phyloP scores from a whole-genome alignment of 2,888 invertebrate species.

The Sycophila texana region DNA sequence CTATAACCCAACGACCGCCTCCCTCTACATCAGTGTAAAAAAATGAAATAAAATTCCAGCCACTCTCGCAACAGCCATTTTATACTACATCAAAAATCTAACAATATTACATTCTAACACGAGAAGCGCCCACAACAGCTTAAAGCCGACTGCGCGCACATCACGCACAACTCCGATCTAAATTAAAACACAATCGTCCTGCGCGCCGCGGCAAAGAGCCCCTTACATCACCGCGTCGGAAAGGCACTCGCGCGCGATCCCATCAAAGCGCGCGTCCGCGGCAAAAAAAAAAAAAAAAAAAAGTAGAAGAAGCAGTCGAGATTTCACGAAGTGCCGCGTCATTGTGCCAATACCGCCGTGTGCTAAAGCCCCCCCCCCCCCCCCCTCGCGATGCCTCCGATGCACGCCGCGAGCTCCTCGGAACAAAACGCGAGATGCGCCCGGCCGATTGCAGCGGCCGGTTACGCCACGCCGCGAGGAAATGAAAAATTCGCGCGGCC shows the following conservation, averaged over 20 bases:
- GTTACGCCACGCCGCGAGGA: conserved; percentile 31
- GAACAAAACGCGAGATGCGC: conserved; percentile 38
- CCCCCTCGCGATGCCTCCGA: neutral
- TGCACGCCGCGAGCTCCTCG: conserved; percentile 35
- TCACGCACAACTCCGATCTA: neutral
- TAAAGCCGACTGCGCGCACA: neutral
- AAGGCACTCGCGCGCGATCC: neutral
- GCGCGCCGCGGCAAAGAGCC: neutral
- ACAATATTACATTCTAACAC: too few relatives aligned
- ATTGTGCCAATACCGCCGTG: conserved; percentile 38
- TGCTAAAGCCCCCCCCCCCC: neutral
- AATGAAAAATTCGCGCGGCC: conserved; percentile 33
- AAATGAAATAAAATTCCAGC: too few relatives aligned
- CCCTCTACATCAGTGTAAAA: too few relatives aligned
- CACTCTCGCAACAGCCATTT: too few relatives aligned
- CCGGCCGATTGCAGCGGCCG: neutral
- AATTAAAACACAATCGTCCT: conserved; percentile 17
- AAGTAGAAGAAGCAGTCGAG: too few relatives aligned
- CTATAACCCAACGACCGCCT: neutral
- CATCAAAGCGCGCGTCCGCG: too few relatives aligned
- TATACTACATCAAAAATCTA: too few relatives aligned
- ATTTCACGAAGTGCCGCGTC: conserved; percentile 4
- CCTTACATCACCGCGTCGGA: conserved; percentile 4
- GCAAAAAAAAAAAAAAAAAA: too few relatives aligned
- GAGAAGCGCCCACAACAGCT: neutral